phyloP scores from a whole-genome alignment of 2,888 invertebrate species.

The Microplitis deprimator region DNA sequence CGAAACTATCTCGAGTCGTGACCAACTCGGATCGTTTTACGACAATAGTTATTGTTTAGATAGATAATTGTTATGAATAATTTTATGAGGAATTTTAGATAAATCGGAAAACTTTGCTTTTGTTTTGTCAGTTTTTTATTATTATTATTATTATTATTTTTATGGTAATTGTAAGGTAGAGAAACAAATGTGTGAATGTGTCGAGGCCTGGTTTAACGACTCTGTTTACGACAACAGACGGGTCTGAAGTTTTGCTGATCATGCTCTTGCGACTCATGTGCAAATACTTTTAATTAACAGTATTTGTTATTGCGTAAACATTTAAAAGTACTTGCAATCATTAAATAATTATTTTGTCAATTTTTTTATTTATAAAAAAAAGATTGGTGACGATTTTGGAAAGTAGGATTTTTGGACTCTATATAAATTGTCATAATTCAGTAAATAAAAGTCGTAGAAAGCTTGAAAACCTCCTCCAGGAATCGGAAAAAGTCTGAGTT shows the following conservation, averaged over 20 bases:
- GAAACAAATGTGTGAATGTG: neutral
- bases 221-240: slow-evolving; percentile 49
- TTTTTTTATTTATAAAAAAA: too few species aligned
- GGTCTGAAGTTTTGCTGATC: slow-evolving; percentile 42
- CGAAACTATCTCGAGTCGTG: slow-evolving; percentile 27
- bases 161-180: neutral
- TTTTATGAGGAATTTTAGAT: neutral
- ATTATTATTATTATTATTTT: neutral
- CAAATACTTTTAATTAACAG: slow-evolving; percentile 64
- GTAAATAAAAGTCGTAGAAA: too few species aligned
- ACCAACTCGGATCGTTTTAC: slow-evolving; percentile 13
- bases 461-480: too few species aligned
- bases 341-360: neutral
- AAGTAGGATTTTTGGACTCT: too few species aligned
- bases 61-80: neutral
- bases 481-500: too few species aligned
- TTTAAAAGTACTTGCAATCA: slow-evolving; percentile 10
- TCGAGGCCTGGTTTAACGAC: slow-evolving; percentile 42
- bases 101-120: neutral
- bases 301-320: slow-evolving; percentile 54
- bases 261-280: slow-evolving; percentile 43
- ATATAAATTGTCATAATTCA: too few species aligned
- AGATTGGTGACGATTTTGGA: too few species aligned
- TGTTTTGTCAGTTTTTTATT: neutral
- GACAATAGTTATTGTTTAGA: neutral